Conservation (phyloP, 64 coral and sea anemone genomes). For the Montipora foliosa region DNA sequence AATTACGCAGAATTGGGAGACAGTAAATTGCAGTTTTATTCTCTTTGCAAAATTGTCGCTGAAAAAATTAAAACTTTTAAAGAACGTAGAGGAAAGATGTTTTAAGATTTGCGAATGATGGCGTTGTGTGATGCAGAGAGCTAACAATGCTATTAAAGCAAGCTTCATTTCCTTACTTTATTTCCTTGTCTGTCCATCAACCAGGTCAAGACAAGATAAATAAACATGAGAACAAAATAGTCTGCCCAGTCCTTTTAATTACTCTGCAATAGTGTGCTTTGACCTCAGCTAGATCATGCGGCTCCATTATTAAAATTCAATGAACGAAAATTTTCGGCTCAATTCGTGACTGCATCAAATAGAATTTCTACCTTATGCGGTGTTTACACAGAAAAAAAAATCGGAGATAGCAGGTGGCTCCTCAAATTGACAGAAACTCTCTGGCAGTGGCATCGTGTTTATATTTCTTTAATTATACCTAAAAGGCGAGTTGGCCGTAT, state of each 20-base stretch:
- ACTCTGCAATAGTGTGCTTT: background rate
- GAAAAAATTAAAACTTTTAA: background rate
- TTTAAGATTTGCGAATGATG: too few species aligned
- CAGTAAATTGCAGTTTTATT: background rate
- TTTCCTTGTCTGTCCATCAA: background rate
- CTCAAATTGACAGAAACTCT: background rate
- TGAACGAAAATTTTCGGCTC: background rate
- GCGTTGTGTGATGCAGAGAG: too few species aligned
- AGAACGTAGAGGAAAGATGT: background rate
- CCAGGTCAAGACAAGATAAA: background rate
- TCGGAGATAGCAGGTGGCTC: background rate
- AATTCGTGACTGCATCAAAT: background rate
- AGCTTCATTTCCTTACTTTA: background rate
- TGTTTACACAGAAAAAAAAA: background rate
- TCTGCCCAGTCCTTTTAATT: background rate
- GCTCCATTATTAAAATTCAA: background rate
- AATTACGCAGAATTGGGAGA: too few species aligned
- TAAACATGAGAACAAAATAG: background rate
- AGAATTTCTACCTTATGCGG: background rate
- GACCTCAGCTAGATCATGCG: background rate
- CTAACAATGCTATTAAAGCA: background rate
- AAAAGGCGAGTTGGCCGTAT: background rate
- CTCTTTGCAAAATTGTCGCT: background rate
- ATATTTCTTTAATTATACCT: constrained; percentile 7
- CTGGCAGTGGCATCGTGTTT: background rate